Conservation (phyloP, 2,888 invertebrate genomes). For the Euclidia mi region DNA sequence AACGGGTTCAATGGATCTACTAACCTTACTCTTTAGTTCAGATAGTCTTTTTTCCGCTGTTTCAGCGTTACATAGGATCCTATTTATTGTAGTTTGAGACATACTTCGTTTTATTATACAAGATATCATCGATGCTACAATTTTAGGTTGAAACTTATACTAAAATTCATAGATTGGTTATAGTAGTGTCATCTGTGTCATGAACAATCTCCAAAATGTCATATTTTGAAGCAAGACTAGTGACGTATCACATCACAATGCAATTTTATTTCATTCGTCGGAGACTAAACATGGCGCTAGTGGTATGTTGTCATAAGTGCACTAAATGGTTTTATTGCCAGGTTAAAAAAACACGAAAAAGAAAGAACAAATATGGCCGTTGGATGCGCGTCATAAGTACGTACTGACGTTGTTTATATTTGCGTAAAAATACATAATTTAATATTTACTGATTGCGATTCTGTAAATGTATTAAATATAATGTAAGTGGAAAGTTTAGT, state of each 20-base stretch:
- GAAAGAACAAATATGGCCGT: slow-evolving; percentile 82
- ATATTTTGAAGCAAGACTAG: too few relatives aligned
- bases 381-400: slow-evolving; percentile 88
- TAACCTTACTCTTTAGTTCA: slow-evolving; percentile 79
- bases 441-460: slow-evolving; percentile 40
- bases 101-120: slow-evolving; percentile 68
- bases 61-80: slow-evolving; percentile 77
- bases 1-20: slow-evolving; percentile 10
- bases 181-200: too few relatives aligned
- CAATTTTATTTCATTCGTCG: too few relatives aligned
- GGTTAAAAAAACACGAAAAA: slow-evolving; percentile 23
- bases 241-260: too few relatives aligned
- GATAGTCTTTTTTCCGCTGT: slow-evolving; percentile 78
- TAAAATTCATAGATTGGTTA: slow-evolving; percentile 6
- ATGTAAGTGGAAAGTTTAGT: slow-evolving; percentile 68
- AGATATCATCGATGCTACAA: slow-evolving; percentile 50
- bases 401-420: slow-evolving; percentile 88
- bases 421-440: slow-evolving; percentile 67
- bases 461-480: slow-evolving; percentile 57
- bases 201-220: too few relatives aligned
- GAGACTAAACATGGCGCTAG: too few relatives aligned
- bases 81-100: slow-evolving; percentile 65
- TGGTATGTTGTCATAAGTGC: too few relatives aligned
- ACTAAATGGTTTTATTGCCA: too few relatives aligned
- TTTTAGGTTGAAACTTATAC: slow-evolving; percentile 20